Evolutionary conservation across 2,888 invertebrate species (phyloP), one percentile per base, ranked within the genome.

Genomic region (Eilema sororculum): DNA sequence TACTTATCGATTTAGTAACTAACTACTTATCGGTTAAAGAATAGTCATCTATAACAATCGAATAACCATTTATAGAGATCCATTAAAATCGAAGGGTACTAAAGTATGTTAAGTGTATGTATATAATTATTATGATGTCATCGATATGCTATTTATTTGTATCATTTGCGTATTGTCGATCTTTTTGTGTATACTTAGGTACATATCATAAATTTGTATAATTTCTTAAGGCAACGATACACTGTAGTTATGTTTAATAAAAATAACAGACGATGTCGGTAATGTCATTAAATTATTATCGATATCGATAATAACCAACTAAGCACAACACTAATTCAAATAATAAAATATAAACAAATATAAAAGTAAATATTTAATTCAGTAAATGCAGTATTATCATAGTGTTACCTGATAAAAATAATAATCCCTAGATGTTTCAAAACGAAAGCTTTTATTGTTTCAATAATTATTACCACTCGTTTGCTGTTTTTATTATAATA

Each of bases 11-110:
- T 78, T 76, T 82, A 83, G 81, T 74, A 81, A 76, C 71, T 83
- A 82, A 76, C 71, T 83, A 82, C 81, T 79, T 91, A 92, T 89
- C 85, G 89, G 88, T 89, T 86, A 89, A 90, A 87, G 75, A 85
- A 90, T 92, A 93, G 92, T 92, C 91, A 90, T 88, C 86, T 92
- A 88, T 90, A 91, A 92, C 91, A 87, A 88, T 91, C 88, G 90
- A 91, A 88, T 92, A 93, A 92, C 86, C 87, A 89, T 88, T 76
- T 91, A 89, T 87, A 87, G 85, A 89, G 89, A 94, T 93, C 90
- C 93, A 92, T 93, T 92, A 91, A 89, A 93, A 91, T 93, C 88
- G 87, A 94, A 95, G 95, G 95, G 95, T 95, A 95, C 94, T 95
- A 94, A 94, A 92, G 80, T 94, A 94, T 91, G 84, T 89, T 91